Conservation (phyloP, 2,113 vertebrate species). For the Tragelaphus buxtoni region DNA sequence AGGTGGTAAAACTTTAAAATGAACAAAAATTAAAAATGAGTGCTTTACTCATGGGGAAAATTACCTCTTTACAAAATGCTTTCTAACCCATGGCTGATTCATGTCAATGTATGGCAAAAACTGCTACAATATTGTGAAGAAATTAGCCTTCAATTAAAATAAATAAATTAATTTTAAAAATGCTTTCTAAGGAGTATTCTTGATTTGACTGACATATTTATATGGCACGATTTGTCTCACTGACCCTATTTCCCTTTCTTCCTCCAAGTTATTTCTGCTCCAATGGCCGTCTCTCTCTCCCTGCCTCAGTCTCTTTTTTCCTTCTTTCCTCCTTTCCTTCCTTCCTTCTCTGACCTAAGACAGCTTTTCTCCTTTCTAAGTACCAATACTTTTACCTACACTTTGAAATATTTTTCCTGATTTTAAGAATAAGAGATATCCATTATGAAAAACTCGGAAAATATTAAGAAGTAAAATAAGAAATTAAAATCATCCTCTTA, state of each 20-base stretch:
- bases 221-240: too few species aligned
- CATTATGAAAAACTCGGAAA: background rate
- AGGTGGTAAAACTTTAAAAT: constrained; percentile 8
- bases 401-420: background rate
- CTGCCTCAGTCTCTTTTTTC: background rate
- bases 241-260: background rate
- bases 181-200: background rate
- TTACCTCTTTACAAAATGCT: background rate
- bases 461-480: background rate
- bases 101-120: background rate
- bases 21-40: background rate
- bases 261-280: background rate
- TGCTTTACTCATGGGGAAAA: background rate
- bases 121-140: background rate
- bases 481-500: background rate
- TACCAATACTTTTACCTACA: background rate
- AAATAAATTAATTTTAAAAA: background rate
- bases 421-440: background rate
- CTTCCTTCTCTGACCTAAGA: background rate
- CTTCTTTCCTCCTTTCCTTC: background rate
- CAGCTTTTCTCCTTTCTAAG: background rate
- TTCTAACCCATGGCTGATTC: background rate
- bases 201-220: background rate
- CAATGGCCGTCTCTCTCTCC: background rate
- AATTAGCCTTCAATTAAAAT: background rate